These are phyloP conservation scores for Drosophila niveifrons DNA, from an alignment of 2,888 invertebrate genomes.

Conservation along the genomic window DNA sequence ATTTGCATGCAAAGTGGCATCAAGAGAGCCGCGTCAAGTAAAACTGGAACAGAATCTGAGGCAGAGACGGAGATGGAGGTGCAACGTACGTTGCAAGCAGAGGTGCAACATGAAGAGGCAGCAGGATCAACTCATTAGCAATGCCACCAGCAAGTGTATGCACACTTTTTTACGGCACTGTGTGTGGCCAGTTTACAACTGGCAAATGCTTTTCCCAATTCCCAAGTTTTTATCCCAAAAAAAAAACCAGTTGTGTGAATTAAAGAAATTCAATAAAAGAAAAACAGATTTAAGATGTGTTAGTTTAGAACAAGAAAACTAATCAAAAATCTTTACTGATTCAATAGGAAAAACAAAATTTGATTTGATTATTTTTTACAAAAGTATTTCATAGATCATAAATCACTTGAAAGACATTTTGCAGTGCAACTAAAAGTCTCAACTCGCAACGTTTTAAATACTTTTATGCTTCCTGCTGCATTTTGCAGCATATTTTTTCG, in stretches of 20 bases:
- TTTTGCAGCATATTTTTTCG: slow-evolving; percentile 41
- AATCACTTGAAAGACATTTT: no score
- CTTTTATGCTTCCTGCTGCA: background rate
- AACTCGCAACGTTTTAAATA: background rate
- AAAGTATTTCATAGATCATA: no score
- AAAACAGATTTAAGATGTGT: no score
- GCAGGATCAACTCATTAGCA: slow-evolving; percentile 61
- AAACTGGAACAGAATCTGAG: slow-evolving; percentile 43
- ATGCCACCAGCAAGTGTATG: slow-evolving; percentile 32
- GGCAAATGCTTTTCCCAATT: slow-evolving; percentile 1
- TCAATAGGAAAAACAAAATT: no score
- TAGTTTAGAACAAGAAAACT: no score
- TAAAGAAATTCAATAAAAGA: no score
- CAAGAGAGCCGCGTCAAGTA: slow-evolving; percentile 59
- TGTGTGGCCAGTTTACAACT: slow-evolving; percentile 24
- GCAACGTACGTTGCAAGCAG: slow-evolving; percentile 20
- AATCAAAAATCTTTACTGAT: no score
- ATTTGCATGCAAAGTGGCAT: slow-evolving; percentile 77
- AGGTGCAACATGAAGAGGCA: slow-evolving; percentile 30
- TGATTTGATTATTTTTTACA: no score
- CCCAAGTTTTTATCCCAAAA: no score
- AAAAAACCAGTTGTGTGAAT: no score
- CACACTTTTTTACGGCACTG: slow-evolving; percentile 39
- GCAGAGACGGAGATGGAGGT: background rate
- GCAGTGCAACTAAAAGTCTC: no score